Evolutionary conservation across 2,888 invertebrate genomes (phyloP), one percentile per base, ranked within the genome.

Genomic region (Yponomeuta cagnagella): DNA sequence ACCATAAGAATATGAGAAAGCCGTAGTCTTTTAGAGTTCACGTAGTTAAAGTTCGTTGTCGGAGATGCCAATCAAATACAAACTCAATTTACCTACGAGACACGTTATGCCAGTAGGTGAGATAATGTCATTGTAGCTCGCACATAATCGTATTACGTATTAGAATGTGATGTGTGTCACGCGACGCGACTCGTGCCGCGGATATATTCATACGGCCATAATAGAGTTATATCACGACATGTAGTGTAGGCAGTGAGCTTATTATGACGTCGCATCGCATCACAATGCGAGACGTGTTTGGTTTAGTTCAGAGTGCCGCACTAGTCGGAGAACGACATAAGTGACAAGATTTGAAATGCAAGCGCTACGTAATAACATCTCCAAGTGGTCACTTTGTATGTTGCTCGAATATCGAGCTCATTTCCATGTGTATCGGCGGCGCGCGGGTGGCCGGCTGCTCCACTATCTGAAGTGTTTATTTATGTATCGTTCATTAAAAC

Each of bases 401-500:
- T 52, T 4, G 52, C 52, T 52, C 52, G 23, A 23, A 52, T 52
- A 58, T 30, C 31, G 30, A 8, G 64, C 30, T 30, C 64, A 64
- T 64, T 64, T 64, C 12, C 64, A 64, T 64, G 31, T 64, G 10
- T 64, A 64, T 64, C 64, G 9, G 31, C n/a, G 31, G 10, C 23
- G 64, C 64, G 64, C 64, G 64, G 64, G 64, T 64, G 64, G 64
- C 64, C 64, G 31, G 52, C 15, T 15, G 52, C 52, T 10, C n/a
- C 64, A 64, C 31, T 64, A 64, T 64, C 23, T 64, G 9, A 64
- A 31, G 23, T 30, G 64, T 58, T 58, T 64, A 64, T 64, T 64
- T 64, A 64, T 64, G 64, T 64, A 64, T 64, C 31, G 31, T 64
- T 23, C n/a, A 64, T 64, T 64, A 64, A 30, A 64, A 30, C 64